These are phyloP conservation scores for Cyprinus carpio DNA, from an alignment of 2,113 vertebrate genomes.

Conservation along the genomic window DNA sequence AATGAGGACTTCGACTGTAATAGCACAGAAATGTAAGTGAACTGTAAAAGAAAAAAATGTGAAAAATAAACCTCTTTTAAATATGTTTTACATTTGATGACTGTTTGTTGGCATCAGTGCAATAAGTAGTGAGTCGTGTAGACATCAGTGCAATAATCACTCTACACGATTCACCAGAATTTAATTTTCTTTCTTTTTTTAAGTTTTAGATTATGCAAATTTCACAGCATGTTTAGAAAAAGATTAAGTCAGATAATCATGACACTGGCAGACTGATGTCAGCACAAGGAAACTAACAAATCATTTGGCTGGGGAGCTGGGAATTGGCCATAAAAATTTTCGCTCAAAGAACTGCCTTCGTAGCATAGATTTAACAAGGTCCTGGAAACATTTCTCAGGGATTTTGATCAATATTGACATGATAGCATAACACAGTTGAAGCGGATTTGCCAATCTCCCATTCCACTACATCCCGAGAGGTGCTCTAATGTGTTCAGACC, in stretches of 20 bases:
- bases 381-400: background rate
- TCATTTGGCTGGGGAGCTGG: background rate
- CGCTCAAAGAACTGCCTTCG: background rate
- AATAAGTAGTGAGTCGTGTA: no score
- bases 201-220: background rate
- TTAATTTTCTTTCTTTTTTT: no score
- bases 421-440: background rate
- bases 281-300: background rate
- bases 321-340: background rate
- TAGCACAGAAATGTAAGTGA: no score
- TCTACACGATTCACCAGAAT: no score
- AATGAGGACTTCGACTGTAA: no score
- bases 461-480: background rate
- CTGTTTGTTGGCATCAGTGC: no score
- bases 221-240: background rate
- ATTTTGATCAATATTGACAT: background rate
- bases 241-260: background rate
- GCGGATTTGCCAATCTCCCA: background rate
- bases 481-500: background rate
- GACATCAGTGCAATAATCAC: no score
- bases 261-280: background rate
- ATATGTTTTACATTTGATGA: no score
- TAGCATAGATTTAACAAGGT: background rate
- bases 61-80: no score
- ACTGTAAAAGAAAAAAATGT: no score